These are phyloP conservation scores for Xanthorhoe designata DNA, from an alignment of 2,888 invertebrate genomes.

Conservation along the genomic window DNA sequence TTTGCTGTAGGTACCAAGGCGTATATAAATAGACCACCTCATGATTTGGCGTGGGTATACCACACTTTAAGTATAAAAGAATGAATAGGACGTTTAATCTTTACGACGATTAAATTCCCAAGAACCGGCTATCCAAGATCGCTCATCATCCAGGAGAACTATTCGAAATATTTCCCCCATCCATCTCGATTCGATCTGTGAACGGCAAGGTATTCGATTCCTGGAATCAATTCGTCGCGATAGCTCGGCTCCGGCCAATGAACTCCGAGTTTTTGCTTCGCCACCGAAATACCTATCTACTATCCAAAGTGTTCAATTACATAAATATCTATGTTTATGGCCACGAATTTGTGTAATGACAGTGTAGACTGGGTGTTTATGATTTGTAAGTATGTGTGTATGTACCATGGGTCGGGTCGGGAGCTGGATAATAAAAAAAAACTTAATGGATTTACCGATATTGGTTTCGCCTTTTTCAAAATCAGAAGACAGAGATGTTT, in stretches of 20 bases:
- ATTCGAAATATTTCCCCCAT: conserved; percentile 40
- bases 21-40: too few relatives aligned
- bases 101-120: too few relatives aligned
- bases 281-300: conserved; percentile 38
- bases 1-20: too few relatives aligned
- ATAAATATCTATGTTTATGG: conserved; percentile 44
- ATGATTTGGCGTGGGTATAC: too few relatives aligned
- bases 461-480: too few relatives aligned
- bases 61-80: too few relatives aligned
- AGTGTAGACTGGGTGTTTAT: conserved; percentile 5
- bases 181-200: conserved; percentile 62
- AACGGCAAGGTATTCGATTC: conserved; percentile 68
- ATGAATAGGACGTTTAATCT: too few relatives aligned
- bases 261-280: conserved; percentile 50
- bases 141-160: conserved; percentile 14
- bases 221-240: conserved; percentile 74
- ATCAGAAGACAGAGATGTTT: too few relatives aligned
- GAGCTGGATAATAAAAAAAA: too few relatives aligned
- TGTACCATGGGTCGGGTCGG: background rate
- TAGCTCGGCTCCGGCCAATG: conserved; percentile 43
- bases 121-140: background rate
- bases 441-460: too few relatives aligned
- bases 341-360: conserved; percentile 31
- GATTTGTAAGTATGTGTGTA: conserved; percentile 9
- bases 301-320: conserved; percentile 38